Percentiles rank a stretch among this genome's conserved stretches.
phyloP scores from a whole-genome alignment of 1,140 invertebrate species.

The Diploscapter pachys region DNA sequence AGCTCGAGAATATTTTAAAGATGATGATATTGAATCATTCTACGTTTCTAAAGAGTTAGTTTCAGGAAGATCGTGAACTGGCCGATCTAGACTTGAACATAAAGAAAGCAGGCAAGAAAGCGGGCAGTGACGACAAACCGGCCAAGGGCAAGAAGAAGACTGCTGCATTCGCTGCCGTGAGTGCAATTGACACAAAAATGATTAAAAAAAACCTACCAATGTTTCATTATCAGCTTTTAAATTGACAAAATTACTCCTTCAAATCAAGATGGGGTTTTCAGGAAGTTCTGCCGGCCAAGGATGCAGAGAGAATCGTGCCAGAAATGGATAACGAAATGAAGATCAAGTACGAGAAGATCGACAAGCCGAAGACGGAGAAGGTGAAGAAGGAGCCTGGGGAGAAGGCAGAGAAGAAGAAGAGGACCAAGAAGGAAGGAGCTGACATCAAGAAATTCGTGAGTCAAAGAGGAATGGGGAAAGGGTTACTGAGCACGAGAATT shows the following conservation, averaged over 20 bases:
- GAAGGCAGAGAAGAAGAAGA: background rate
- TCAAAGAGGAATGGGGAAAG: background rate
- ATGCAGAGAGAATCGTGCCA: slow-evolving; percentile 32
- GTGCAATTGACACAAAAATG: too few relatives aligned
- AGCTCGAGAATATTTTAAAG: too few relatives aligned
- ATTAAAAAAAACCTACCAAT: too few relatives aligned
- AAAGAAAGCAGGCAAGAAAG: slow-evolving; percentile 28
- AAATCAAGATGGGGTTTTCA: background rate
- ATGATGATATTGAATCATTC: too few relatives aligned
- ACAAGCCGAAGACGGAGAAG: slow-evolving; percentile 20
- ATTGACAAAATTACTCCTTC: too few relatives aligned
- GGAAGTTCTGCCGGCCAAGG: slow-evolving; percentile 36
- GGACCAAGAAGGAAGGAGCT: slow-evolving; percentile 20
- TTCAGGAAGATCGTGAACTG: slow-evolving; percentile 43
- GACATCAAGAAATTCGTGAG: slow-evolving; percentile 22
- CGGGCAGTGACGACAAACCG: background rate
- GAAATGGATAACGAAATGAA: slow-evolving; percentile 32
- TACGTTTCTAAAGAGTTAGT: too few relatives aligned
- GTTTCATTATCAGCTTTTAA: too few relatives aligned
- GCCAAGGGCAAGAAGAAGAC: too few relatives aligned
- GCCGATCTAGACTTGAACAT: slow-evolving; percentile 44
- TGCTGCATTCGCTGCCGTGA: too few relatives aligned
- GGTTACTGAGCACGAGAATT: too few relatives aligned
- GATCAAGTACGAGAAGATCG: slow-evolving; percentile 37
- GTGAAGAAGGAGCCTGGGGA: slow-evolving; percentile 25